Evolutionary conservation across 2,888 invertebrate species (phyloP).

Genomic region (Periphyllus acericola): DNA sequence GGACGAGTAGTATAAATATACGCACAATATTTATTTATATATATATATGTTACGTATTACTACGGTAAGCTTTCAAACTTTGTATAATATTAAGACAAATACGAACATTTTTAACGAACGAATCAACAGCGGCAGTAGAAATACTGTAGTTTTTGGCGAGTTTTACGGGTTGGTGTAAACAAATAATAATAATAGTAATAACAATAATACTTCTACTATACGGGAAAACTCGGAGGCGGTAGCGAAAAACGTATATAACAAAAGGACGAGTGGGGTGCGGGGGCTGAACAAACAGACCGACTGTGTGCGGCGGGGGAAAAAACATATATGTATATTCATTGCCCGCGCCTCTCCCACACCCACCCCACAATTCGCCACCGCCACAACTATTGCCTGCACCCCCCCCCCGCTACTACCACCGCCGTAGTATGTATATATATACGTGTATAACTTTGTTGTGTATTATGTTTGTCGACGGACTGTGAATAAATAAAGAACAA

Average conservation of each 20-base stretch:
- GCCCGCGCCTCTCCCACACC: not conserved
- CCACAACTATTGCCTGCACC: no score
- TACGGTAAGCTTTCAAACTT: slow-evolving; percentile 40
- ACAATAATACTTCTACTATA: slow-evolving; percentile 28
- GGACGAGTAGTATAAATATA: not conserved
- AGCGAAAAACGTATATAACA: slow-evolving; percentile 53
- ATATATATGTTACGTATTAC: not conserved
- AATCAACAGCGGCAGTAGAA: slow-evolving; percentile 42
- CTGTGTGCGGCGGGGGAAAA: not conserved
- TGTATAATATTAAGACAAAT: slow-evolving; percentile 49
- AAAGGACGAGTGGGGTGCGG: slow-evolving; percentile 5
- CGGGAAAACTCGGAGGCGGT: slow-evolving; percentile 29
- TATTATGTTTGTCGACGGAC: slow-evolving; percentile 57
- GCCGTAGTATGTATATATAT: not conserved
- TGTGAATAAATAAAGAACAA: slow-evolving; percentile 58
- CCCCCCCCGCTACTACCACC: no score
- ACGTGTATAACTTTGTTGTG: slow-evolving; percentile 32
- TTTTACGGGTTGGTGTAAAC: slow-evolving; percentile 52
- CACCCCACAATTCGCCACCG: not conserved
- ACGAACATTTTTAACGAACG: slow-evolving; percentile 58
- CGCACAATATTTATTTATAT: not conserved
- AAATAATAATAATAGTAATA: slow-evolving; percentile 57
- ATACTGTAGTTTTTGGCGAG: slow-evolving; percentile 54
- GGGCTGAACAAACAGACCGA: slow-evolving; percentile 40
- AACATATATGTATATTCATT: slow-evolving; percentile 43